Conservation (phyloP, 2,797 vertebrate species). For the Gouania willdenowi region DNA sequence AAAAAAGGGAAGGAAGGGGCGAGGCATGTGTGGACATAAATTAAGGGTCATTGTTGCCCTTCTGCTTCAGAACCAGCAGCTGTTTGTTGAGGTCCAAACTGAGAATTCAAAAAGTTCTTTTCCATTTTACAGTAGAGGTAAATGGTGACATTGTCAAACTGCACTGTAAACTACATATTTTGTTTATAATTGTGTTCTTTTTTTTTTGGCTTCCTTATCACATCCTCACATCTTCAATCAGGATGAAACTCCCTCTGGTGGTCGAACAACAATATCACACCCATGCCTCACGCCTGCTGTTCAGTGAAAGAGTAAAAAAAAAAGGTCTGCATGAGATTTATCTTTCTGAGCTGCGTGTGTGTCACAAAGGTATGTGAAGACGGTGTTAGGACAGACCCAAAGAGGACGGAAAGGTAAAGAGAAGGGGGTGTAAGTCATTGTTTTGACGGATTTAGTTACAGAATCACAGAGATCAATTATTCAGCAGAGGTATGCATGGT, state of each 20-base stretch:
- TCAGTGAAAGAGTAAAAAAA: constrained; percentile 1
- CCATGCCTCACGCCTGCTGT: background rate
- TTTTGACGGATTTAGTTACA: constrained; percentile 82
- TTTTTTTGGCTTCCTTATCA: constrained; percentile 29
- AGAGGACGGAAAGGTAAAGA: constrained; percentile 32
- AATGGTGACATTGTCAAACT: constrained; percentile 44
- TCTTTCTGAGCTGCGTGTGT: constrained; percentile 17
- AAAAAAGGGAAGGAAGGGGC: constrained; percentile 34
- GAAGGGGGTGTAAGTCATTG: constrained; percentile 56
- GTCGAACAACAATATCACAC: constrained; percentile 27
- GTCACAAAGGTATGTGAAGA: background rate
- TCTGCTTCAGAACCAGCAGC: constrained; percentile 50
- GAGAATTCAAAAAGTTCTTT: constrained; percentile 58
- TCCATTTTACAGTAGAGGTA: constrained; percentile 31
- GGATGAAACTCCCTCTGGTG: constrained; percentile 61
- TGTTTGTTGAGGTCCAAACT: constrained; percentile 64
- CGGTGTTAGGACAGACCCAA: constrained; percentile 13
- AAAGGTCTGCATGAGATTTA: background rate
- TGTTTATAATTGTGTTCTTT: constrained; percentile 44
- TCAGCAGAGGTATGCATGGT: constrained; percentile 74
- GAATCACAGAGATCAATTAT: constrained; percentile 79
- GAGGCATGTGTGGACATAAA: constrained; percentile 51
- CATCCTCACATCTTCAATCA: constrained; percentile 3
- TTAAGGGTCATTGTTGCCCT: constrained; percentile 62
- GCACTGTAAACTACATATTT: constrained; percentile 45